Base-by-base conservation (phyloP, 2,113 vertebrate genomes). In the Clupea harengus region DNA sequence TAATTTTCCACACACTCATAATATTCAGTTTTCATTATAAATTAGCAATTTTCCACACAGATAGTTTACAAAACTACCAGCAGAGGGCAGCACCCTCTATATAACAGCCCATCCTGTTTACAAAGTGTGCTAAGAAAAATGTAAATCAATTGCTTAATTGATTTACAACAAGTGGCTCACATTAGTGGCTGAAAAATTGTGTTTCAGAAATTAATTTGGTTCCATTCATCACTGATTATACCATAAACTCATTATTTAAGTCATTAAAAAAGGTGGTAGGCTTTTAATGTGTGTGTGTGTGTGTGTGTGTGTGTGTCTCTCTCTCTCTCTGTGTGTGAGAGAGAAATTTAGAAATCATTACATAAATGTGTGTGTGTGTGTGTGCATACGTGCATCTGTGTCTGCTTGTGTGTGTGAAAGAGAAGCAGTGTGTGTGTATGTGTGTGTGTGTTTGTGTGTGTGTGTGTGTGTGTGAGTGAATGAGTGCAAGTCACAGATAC, bases 381-480 rank as follows among this genome's bases (percentile, higher is more conserved):
- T 28, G 64, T 67, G 64, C 39, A 39, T 39, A 39, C 1, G 1
- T 39, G 39, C 39, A 39, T 1, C 39, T 39, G 39, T 39, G 39
- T 39, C 39, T 39, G 39, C 39, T 39, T 39, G 39, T 39, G 39
- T 39, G 39, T 64, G 5, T 25, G 13, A 49, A 10, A 11, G 60
- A 25, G 60, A 0, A 11, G 57, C 20, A n/a, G 39, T 64, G 60
- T n/a, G 64, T 10, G 64, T 64, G 18, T 67, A 3, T 67, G 64
- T 67, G 64, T 67, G 64, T 28, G 64, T 67, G 64, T 67, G 64
- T 67, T n/a, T 67, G 64, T 67, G n/a, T 67, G n/a, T 28, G 64
- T 28, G 64, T 28, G n/a, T 28, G 64, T 28, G 64, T 28, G 64
- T 25, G 64, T 25, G 22, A 25, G n/a, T 25, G 22, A 25, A n/a